phyloP scores from a whole-genome alignment of 30 jellyfish, hydroid and myxozoan genomes.

The Calvadosia cruxmelitensis region DNA sequence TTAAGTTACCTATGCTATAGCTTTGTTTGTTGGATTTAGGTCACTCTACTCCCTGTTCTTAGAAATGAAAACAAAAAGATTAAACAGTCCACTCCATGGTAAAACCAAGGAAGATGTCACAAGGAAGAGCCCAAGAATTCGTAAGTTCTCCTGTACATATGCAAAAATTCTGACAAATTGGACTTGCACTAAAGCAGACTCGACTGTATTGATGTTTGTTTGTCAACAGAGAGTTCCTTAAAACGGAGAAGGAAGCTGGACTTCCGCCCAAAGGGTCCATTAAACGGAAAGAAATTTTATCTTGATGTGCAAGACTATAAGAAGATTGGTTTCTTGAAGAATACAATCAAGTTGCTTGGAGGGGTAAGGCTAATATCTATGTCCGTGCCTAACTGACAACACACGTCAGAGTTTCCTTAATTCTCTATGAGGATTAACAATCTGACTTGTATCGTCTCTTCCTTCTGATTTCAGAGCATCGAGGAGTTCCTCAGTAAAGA shows the following conservation, averaged over 20 bases:
- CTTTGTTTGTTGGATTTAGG: no score
- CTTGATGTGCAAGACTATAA: not conserved
- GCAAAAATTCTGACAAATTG: no score
- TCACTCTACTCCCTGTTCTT: no score
- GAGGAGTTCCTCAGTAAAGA: not conserved
- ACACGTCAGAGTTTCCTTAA: no score
- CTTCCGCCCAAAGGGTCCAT: not conserved
- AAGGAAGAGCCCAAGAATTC: not conserved
- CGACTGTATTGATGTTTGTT: no score
- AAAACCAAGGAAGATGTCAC: not conserved
- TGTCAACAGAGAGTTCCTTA: not conserved
- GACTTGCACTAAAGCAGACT: no score
- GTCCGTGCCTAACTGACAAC: no score
- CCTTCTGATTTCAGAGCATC: not conserved
- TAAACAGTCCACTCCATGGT: not conserved
- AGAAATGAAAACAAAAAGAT: not conserved
- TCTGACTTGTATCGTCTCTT: not conserved
- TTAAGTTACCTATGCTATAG: no score
- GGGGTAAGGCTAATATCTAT: not conserved
- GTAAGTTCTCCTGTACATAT: no score
- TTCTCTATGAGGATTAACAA: no score
- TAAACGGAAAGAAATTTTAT: not conserved
- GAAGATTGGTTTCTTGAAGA: not conserved
- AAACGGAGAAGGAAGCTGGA: not conserved
- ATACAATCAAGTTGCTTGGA: not conserved